phyloP scores from a whole-genome alignment of 2,113 vertebrate species.

The Saimiri boliviensis region DNA sequence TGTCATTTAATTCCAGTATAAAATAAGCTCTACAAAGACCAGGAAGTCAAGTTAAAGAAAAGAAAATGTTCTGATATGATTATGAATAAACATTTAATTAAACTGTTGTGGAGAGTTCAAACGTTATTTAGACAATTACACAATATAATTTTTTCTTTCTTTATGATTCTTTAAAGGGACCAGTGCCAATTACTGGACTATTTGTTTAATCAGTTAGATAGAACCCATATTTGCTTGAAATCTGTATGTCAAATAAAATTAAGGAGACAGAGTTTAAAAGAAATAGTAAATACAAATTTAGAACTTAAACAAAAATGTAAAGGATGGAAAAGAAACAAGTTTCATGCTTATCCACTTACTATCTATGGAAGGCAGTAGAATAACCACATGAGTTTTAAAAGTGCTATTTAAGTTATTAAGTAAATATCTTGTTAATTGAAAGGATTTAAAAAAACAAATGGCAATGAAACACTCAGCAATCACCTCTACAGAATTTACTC shows the following conservation, averaged over 20 bases:
- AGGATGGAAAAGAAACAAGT: not conserved
- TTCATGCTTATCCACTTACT: not conserved
- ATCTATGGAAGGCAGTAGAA: not conserved
- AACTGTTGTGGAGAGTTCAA: not conserved
- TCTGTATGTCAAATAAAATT: not conserved
- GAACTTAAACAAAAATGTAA: not conserved
- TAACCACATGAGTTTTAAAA: not conserved
- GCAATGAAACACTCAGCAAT: not conserved
- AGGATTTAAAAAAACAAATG: not conserved
- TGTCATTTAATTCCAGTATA: not conserved
- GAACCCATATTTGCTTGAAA: not conserved
- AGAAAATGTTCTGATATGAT: not conserved
- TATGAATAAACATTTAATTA: not conserved
- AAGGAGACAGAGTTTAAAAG: not conserved
- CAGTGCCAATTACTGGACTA: not conserved
- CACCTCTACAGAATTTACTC: not conserved
- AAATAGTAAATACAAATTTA: not conserved
- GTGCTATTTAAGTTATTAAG: not conserved
- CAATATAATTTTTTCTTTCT: not conserved
- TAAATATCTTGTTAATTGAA: not conserved
- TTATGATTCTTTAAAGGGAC: not conserved
- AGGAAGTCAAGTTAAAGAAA: not conserved
- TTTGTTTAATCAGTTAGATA: not conserved
- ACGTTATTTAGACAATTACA: not conserved
- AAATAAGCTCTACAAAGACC: slow-evolving; percentile 20